Percentiles rank a stretch among this genome's conserved stretches.
phyloP scores from a whole-genome alignment of 1,140 invertebrate genomes.

The Platorchestia sp. region DNA sequence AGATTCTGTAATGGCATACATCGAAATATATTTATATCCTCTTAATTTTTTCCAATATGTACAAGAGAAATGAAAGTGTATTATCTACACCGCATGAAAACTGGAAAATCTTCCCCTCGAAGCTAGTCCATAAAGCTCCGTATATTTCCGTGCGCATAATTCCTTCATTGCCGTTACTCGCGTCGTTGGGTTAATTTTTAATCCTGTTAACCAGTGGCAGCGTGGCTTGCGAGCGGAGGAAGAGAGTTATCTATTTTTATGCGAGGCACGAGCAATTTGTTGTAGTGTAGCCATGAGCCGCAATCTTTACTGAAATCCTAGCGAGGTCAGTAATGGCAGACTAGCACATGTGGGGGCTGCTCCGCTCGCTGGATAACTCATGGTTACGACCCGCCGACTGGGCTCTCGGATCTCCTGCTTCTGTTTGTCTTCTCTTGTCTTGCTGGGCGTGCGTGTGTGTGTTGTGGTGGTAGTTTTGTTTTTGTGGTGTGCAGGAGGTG shows the following conservation, averaged over 20 bases:
- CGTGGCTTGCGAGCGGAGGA: neutral
- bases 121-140: neutral
- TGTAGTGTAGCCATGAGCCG: constrained; percentile 42
- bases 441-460: neutral
- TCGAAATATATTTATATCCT: too few species aligned
- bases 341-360: neutral
- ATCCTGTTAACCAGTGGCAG: neutral
- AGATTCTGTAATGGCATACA: too few species aligned
- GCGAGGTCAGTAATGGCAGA: constrained; percentile 34
- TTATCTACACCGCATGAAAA: too few species aligned
- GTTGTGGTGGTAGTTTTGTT: neutral
- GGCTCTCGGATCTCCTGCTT: neutral
- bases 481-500: neutral
- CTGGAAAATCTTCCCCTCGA: neutral
- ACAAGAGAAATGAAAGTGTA: neutral
- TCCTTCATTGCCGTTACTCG: neutral
- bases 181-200: neutral
- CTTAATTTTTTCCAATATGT: neutral
- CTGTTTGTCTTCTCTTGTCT: neutral
- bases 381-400: neutral
- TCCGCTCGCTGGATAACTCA: neutral
- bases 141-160: neutral
- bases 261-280: neutral
- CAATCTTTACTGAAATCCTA: constrained; percentile 50
- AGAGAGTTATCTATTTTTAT: constrained; percentile 2